phyloP scores from a whole-genome alignment of 2,113 vertebrate species.

The Grus americana region DNA sequence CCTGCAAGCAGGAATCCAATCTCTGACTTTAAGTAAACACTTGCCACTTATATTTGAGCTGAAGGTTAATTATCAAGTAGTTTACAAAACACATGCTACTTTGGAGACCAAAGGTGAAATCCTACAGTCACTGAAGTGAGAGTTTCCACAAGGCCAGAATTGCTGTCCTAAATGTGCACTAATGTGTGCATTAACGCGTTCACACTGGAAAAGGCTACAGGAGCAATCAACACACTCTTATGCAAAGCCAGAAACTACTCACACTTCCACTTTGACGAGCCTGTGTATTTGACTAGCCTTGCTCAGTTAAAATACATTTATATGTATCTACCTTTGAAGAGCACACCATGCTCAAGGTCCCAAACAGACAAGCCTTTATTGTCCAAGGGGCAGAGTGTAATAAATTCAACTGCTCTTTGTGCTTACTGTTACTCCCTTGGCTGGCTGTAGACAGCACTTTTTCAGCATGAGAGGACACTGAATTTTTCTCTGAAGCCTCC shows the following conservation, averaged over 20 bases:
- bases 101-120: background rate
- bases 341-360: background rate
- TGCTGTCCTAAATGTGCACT: background rate
- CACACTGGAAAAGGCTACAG: background rate
- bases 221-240: background rate
- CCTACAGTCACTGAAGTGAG: background rate
- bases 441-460: background rate
- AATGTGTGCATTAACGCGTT: fast-evolving
- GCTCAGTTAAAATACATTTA: background rate
- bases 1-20: background rate
- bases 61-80: background rate
- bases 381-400: background rate
- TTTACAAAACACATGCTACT: background rate
- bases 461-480: fast-evolving
- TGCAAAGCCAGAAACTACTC: background rate
- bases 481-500: background rate
- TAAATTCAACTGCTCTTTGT: background rate
- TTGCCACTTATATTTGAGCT: background rate
- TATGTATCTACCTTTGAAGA: background rate
- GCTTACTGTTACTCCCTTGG: background rate
- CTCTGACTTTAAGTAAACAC: background rate
- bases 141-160: background rate
- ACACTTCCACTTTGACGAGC: background rate
- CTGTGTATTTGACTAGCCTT: background rate
- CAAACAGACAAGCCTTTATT: background rate